Evolutionary conservation across 2,888 invertebrate genomes (phyloP), one percentile per base, ranked within the genome.

Genomic region (Dorcus hopei): DNA sequence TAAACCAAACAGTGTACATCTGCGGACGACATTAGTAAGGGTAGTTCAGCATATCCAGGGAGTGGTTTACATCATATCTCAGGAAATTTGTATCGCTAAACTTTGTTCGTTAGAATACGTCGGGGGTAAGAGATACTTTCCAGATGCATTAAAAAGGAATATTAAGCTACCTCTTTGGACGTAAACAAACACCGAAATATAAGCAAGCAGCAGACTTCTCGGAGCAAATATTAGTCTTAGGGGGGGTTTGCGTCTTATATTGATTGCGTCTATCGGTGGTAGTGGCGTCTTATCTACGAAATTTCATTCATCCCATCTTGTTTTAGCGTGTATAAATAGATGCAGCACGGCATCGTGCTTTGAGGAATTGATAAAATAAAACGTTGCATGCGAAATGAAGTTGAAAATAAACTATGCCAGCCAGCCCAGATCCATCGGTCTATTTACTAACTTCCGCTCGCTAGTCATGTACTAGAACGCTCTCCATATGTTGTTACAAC

Each of bases 11-110:
- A 60, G 53, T 57, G 55, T 48, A 50, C 59, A 57, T 55, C 62
- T 62, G 62, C 47, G 47, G 57, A 51, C 58, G 62, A 62, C 62
- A 62, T 62, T 62, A 62, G 61, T 62, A 62, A 58, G 59, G 62
- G 57, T 59, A 62, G 62, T 59, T n/a, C 42, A 43, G 55, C 54
- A 42, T 38, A 38, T 23, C 51, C 56, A 50, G 38, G 16, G 14
- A 45, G 45, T 23, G 45, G 9, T 23, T 45, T 45, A 45, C 45
- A 45, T 45, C 45, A 45, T 23, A 45, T 19, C 45, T 23, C 45
- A 8, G 16, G 45, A 45, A 45, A 45, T 45, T 45, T 45, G 45
- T 45, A 45, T 45, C 14, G 19, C 45, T 45, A 45, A 45, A 45
- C 45, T 45, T 45, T 45, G n/a, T 45, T 23, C 45, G 45, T 23